Evolutionary conservation across 2,113 vertebrate genomes (phyloP).

Genomic region (Mola mola): DNA sequence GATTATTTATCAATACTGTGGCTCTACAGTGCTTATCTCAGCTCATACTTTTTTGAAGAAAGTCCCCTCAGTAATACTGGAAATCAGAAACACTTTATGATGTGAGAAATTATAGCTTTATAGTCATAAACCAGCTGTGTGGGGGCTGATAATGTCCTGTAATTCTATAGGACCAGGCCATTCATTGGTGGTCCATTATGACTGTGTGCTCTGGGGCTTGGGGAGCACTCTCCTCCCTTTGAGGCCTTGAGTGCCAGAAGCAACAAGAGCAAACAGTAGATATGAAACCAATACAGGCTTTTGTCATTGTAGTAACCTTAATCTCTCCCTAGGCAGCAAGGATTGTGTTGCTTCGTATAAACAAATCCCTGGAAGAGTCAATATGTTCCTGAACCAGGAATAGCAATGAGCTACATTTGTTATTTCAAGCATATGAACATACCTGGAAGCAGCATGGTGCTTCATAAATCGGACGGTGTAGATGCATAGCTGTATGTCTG

Average conservation of each 20-base stretch:
- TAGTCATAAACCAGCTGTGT: slow-evolving; percentile 23
- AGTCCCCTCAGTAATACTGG: slow-evolving; percentile 26
- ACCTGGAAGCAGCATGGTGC: slow-evolving; percentile 40
- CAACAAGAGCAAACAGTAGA: slow-evolving; percentile 44
- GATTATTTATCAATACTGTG: too few relatives aligned
- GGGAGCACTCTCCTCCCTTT: slow-evolving; percentile 51
- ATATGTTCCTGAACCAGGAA: slow-evolving; percentile 48
- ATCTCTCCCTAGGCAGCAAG: slow-evolving; percentile 57
- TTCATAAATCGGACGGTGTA: slow-evolving; percentile 25
- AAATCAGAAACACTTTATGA: slow-evolving; percentile 47
- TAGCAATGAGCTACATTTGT: slow-evolving; percentile 33
- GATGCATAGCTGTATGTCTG: too few relatives aligned
- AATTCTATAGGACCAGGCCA: slow-evolving; percentile 64
- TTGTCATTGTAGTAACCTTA: slow-evolving; percentile 49
- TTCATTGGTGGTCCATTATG: slow-evolving; percentile 71
- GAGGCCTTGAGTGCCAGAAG: slow-evolving; percentile 54
- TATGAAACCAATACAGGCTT: slow-evolving; percentile 51
- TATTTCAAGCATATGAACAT: slow-evolving; percentile 39
- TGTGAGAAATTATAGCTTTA: slow-evolving; percentile 35
- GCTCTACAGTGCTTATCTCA: too few relatives aligned
- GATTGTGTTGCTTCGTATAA: too few relatives aligned
- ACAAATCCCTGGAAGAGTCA: slow-evolving; percentile 28
- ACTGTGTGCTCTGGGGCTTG: slow-evolving; percentile 47
- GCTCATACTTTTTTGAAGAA: slow-evolving; percentile 11
- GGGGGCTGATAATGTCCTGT: slow-evolving; percentile 58